These are phyloP conservation scores for Crotalus adamanteus DNA, from an alignment of 2,797 vertebrate genomes.

Conservation along the genomic window DNA sequence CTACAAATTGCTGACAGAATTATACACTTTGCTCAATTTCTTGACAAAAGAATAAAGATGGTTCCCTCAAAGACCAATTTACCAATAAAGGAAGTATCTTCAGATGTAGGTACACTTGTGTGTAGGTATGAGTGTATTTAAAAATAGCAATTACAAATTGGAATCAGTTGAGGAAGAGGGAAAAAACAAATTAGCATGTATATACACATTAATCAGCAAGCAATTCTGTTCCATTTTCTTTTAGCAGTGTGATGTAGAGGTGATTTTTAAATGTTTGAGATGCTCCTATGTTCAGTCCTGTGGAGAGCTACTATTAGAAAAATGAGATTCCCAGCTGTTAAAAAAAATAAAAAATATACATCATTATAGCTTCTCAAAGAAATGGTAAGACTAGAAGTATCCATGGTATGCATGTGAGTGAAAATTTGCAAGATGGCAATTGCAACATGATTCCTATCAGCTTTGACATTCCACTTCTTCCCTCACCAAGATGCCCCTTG, in stretches of 20 bases:
- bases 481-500: background rate
- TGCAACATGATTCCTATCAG: background rate
- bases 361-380: background rate
- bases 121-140: background rate
- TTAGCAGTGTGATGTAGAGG: background rate
- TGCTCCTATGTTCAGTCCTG: background rate
- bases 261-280: background rate
- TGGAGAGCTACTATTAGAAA: background rate
- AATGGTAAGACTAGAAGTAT: background rate
- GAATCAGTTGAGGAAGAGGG: background rate
- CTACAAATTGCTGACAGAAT: background rate
- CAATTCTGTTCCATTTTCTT: background rate
- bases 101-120: background rate
- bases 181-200: background rate
- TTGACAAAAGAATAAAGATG: background rate
- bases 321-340: background rate
- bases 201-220: background rate
- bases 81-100: background rate
- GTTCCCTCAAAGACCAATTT: background rate
- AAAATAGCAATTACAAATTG: background rate
- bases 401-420: background rate
- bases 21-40: background rate
- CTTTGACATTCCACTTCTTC: background rate
- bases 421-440: background rate
- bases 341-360: background rate